A percentile compares a stretch with the other conserved stretches of the same genome.
phyloP scores from a whole-genome alignment of 2,113 vertebrate species.

The Mus pahari region DNA sequence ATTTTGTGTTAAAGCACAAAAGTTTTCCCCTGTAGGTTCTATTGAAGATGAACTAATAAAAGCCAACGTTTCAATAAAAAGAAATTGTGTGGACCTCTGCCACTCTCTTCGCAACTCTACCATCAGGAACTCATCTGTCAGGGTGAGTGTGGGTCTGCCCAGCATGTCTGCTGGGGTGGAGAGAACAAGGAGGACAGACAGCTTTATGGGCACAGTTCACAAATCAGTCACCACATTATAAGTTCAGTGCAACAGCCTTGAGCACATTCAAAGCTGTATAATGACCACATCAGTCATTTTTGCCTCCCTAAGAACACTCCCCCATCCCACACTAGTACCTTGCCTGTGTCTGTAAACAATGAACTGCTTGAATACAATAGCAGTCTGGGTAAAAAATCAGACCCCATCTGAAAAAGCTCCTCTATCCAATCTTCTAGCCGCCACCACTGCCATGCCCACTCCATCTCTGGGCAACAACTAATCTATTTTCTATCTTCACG shows the following conservation, averaged over 20 bases:
- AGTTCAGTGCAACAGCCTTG: background rate
- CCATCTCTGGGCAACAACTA: background rate
- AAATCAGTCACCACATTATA: background rate
- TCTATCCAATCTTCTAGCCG: background rate
- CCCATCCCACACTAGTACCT: background rate
- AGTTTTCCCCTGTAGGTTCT: background rate
- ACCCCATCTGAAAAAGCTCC: background rate
- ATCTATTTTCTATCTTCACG: conserved; percentile 1
- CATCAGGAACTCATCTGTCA: conserved; percentile 21
- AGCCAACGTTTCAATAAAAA: conserved; percentile 1
- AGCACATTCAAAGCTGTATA: background rate
- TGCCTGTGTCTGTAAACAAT: background rate
- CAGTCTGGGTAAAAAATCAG: background rate
- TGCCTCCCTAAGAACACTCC: background rate
- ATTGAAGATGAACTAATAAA: conserved; percentile 18
- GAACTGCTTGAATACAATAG: background rate
- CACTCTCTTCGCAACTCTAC: conserved; percentile 11
- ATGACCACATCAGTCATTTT: conserved; percentile 7
- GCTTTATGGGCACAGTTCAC: conserved; percentile 2
- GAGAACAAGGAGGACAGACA: background rate
- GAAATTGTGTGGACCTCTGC: background rate
- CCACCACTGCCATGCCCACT: background rate
- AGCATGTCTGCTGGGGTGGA: background rate
- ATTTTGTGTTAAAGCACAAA: conserved; percentile 44
- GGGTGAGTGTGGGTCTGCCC: background rate